Evolutionary conservation across 1,140 invertebrate genomes (phyloP).

Genomic region (Aleiodes sp.): DNA sequence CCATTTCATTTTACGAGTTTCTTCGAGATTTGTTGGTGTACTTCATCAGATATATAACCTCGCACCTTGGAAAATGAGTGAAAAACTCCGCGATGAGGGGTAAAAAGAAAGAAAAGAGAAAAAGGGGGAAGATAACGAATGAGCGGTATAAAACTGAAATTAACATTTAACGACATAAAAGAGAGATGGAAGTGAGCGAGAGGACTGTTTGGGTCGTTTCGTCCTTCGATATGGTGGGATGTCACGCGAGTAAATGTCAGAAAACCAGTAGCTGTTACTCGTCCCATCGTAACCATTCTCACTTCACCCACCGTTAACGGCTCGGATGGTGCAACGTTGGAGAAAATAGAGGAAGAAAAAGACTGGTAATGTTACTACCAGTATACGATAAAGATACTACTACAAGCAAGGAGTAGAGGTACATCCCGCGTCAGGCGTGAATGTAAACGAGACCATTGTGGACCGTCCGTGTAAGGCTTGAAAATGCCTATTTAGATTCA

Average conservation of each 20-base stretch:
- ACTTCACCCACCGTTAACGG: slow-evolving; percentile 27
- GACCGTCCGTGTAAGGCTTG: neutral
- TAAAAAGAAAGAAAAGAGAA: neutral
- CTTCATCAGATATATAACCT: too few relatives aligned
- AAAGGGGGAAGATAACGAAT: neutral
- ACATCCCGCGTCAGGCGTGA: neutral
- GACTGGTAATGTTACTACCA: neutral
- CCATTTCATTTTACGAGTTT: too few relatives aligned
- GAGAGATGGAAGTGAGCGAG: neutral
- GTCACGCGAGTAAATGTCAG: slow-evolving; percentile 14
- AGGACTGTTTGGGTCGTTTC: neutral
- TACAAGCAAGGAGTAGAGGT: too few relatives aligned
- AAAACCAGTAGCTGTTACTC: slow-evolving; percentile 25
- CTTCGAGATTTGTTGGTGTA: too few relatives aligned
- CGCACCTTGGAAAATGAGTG: neutral
- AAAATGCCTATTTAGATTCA: neutral
- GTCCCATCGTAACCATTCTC: slow-evolving; percentile 34
- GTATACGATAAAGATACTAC: too few relatives aligned
- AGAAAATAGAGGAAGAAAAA: neutral
- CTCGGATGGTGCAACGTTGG: too few relatives aligned
- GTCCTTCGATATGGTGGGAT: neutral
- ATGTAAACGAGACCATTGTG: neutral
- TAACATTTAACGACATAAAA: slow-evolving; percentile 43
- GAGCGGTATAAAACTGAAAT: slow-evolving; percentile 41
- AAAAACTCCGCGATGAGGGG: neutral